Conservation (phyloP, 2,797 vertebrate species). For the Gymnopithys bicolor region DNA sequence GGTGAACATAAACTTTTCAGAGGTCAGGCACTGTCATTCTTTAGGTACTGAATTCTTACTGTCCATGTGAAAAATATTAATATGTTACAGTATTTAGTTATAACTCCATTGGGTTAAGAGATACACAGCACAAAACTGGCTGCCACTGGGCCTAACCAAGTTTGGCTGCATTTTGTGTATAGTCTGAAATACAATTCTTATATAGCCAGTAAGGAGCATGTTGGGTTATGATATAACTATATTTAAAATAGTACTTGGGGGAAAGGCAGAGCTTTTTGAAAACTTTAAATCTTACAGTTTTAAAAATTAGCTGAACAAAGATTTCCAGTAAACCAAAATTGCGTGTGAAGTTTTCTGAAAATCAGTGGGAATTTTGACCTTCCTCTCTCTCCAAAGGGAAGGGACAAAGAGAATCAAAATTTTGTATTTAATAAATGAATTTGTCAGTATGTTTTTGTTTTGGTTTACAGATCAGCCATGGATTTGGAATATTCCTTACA, state of each 20-base stretch:
- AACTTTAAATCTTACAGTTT: not conserved
- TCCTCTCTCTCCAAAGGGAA: not conserved
- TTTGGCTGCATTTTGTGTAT: not conserved
- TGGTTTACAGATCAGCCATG: constrained; percentile 88
- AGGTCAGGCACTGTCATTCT: not conserved
- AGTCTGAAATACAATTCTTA: not conserved
- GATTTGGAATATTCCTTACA: constrained; percentile 97
- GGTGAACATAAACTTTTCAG: not conserved
- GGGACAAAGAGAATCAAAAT: not conserved
- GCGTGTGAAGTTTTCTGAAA: not conserved
- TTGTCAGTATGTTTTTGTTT: not conserved
- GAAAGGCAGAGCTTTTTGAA: not conserved
- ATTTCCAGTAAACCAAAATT: not conserved
- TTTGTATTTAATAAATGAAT: not conserved
- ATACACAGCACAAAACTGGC: not conserved
- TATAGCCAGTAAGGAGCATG: not conserved
- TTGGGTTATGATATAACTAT: not conserved
- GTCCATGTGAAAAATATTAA: not conserved
- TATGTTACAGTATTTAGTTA: not conserved
- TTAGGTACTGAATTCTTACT: not conserved
- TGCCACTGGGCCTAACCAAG: not conserved
- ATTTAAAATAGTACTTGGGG: not conserved
- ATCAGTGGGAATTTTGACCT: not conserved
- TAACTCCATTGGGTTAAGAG: not conserved
- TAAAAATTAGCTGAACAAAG: not conserved